phyloP scores from a whole-genome alignment of 2,888 invertebrate species.

The Autographa pulchrina region DNA sequence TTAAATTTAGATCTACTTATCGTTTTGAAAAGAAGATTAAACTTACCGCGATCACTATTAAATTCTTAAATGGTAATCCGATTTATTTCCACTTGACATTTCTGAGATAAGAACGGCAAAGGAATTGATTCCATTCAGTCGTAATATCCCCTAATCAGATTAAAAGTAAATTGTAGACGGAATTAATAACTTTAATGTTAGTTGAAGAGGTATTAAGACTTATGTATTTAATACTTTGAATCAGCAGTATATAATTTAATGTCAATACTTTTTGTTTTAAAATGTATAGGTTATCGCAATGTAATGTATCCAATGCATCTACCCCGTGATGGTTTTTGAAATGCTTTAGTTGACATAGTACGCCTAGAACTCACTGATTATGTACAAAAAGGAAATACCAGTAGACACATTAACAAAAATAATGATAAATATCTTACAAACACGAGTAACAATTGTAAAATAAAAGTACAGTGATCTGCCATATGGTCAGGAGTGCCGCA shows the following conservation, averaged over 20 bases:
- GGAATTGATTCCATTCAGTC: slow-evolving; percentile 43
- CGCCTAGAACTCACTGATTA: no score
- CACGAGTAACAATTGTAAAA: slow-evolving; percentile 3
- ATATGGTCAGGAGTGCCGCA: slow-evolving; percentile 49
- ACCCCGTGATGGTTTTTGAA: no score
- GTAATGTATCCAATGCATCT: no score
- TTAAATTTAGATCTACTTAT: slow-evolving; percentile 41
- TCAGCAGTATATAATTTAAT: no score
- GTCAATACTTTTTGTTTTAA: no score
- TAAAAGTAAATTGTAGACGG: slow-evolving; percentile 26
- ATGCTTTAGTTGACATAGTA: no score
- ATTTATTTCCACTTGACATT: slow-evolving; percentile 60
- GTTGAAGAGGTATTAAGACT: background rate
- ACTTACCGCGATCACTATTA: slow-evolving; percentile 37
- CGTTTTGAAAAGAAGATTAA: slow-evolving; percentile 42
- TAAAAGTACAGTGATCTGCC: slow-evolving; percentile 41
- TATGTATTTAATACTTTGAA: background rate
- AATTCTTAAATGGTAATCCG: slow-evolving; percentile 44
- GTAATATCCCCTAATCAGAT: slow-evolving; percentile 37
- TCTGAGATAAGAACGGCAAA: slow-evolving; percentile 40
- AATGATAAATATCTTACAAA: slow-evolving; percentile 12
- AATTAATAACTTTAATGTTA: background rate
- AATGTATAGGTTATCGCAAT: no score
- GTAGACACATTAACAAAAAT: no score
- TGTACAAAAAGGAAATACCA: background rate